phyloP scores from a whole-genome alignment of 2,797 vertebrate genomes.

The Hylomyscus alleni region DNA sequence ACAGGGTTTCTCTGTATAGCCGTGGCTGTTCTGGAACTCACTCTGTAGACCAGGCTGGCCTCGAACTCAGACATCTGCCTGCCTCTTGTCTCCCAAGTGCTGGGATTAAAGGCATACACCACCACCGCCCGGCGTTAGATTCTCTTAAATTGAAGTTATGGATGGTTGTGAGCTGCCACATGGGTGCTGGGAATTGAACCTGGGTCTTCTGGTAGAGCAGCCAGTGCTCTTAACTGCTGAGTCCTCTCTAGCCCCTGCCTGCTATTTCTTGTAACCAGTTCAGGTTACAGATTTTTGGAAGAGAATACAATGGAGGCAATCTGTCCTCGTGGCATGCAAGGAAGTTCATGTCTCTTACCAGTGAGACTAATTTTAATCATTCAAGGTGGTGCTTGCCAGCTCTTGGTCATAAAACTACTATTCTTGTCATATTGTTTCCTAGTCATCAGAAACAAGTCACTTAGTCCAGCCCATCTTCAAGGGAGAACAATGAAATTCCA shows the following conservation, averaged over 20 bases:
- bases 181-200: not conserved
- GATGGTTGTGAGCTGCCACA: not conserved
- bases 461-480: slow-evolving; percentile 14
- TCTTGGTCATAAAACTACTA: not conserved
- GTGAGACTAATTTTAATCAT: slow-evolving; percentile 19
- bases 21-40: too few species aligned
- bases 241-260: not conserved
- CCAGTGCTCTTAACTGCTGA: not conserved
- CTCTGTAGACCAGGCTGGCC: too few species aligned
- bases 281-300: not conserved
- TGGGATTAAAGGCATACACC: too few species aligned
- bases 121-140: too few species aligned
- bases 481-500: slow-evolving; percentile 37
- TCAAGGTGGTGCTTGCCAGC: not conserved
- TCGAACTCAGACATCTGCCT: too few species aligned
- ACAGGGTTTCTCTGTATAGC: too few species aligned
- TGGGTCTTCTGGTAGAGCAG: not conserved
- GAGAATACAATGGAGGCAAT: slow-evolving; percentile 1
- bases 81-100: too few species aligned
- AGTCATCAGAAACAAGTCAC: slow-evolving; percentile 37
- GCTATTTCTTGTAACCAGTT: slow-evolving; percentile 23
- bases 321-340: not conserved
- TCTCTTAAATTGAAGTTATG: not conserved
- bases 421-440: not conserved
- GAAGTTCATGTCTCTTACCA: not conserved